Conservation (phyloP, 2,888 invertebrate species). For the Lysandra bellargus region DNA sequence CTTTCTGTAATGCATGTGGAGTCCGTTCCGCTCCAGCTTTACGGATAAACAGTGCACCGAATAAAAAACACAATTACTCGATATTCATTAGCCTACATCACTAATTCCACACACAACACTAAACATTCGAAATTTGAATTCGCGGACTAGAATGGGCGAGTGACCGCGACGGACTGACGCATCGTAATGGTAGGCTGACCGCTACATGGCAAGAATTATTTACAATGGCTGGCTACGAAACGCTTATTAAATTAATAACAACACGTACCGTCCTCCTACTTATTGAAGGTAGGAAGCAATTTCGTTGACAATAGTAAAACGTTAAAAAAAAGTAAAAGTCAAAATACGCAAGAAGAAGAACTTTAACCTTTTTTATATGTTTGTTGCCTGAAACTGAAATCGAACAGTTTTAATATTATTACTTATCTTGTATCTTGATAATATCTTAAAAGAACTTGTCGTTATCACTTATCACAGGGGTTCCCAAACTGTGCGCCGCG, state of each 20-base stretch:
- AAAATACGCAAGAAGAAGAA: neutral
- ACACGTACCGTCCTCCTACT: neutral
- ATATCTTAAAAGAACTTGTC: too few relatives aligned
- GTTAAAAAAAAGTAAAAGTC: neutral
- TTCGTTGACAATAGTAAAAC: neutral
- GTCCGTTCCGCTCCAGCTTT: conserved; percentile 77
- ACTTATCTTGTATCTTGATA: too few relatives aligned
- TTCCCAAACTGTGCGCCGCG: too few relatives aligned
- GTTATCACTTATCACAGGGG: too few relatives aligned
- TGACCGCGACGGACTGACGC: conserved; percentile 49
- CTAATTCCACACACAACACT: conserved; percentile 38
- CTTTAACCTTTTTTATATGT: neutral
- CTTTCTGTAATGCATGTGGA: conserved; percentile 79
- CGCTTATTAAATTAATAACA: conserved; percentile 66
- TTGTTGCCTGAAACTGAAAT: too few relatives aligned
- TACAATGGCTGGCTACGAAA: conserved; percentile 56
- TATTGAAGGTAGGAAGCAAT: conserved; percentile 20
- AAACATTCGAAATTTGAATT: conserved; percentile 45
- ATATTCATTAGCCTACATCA: conserved; percentile 42
- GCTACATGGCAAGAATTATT: conserved; percentile 47
- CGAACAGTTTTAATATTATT: too few relatives aligned
- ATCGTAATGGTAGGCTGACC: conserved; percentile 57
- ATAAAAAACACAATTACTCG: conserved; percentile 44
- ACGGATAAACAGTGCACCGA: conserved; percentile 54
- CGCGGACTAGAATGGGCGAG: conserved; percentile 55